Conservation (phyloP, 2,113 vertebrate species). For the Xiphorhynchus elegans region DNA sequence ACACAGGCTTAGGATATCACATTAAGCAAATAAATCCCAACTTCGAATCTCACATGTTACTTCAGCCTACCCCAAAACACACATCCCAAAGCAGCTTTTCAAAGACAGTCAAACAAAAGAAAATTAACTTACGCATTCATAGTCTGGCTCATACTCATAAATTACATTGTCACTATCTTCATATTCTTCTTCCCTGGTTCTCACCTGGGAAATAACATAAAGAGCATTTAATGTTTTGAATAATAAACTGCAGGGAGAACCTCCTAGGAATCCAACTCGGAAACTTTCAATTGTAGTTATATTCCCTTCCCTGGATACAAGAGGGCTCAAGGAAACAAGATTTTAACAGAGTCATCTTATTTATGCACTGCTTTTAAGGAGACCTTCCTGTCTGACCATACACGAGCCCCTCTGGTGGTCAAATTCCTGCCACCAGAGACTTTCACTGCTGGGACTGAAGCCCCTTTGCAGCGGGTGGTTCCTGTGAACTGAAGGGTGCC, state of each 20-base stretch:
- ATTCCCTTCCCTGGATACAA: neutral
- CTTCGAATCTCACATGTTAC: neutral
- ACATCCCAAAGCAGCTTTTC: neutral
- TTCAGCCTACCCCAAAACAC: neutral
- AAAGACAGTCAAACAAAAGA: neutral
- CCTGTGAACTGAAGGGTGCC: neutral
- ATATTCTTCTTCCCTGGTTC: constrained; percentile 47
- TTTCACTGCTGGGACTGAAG: neutral
- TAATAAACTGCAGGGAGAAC: neutral
- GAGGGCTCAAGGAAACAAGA: neutral
- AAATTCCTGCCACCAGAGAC: neutral
- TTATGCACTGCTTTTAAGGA: neutral
- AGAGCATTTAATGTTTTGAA: neutral
- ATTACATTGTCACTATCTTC: constrained; percentile 49
- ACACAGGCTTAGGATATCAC: neutral
- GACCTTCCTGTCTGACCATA: neutral
- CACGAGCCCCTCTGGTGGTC: neutral
- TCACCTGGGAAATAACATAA: constrained; percentile 58
- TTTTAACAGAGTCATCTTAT: neutral
- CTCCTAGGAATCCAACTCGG: neutral
- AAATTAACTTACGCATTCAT: constrained; percentile 64
- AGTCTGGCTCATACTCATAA: constrained; percentile 69
- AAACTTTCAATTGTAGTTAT: neutral
- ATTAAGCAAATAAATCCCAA: neutral
- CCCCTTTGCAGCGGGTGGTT: neutral